Percentiles rank a stretch among this genome's conserved stretches.
phyloP scores from a whole-genome alignment of 2,888 invertebrate genomes.

The Drosophila basisetae region DNA sequence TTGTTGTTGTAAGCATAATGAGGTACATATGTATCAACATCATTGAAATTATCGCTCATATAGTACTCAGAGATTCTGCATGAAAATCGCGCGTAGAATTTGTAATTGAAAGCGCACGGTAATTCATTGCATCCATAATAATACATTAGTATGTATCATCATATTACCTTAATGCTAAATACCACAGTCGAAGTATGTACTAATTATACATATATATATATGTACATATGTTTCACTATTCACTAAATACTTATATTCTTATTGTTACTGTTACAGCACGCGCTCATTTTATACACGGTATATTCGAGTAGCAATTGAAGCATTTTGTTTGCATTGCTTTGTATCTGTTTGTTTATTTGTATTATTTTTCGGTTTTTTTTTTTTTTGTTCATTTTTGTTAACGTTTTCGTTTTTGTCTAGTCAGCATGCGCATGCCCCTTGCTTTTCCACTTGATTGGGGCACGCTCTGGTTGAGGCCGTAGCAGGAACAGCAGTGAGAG shows the following conservation, averaged over 20 bases:
- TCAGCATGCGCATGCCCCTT: conserved; percentile 23
- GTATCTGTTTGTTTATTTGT: not conserved
- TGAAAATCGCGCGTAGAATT: conserved; percentile 52
- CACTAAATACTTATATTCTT: conserved; percentile 50
- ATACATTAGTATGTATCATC: conserved; percentile 20
- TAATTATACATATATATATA: conserved; percentile 67
- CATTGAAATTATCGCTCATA: conserved; percentile 62
- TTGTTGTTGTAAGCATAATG: conserved; percentile 72
- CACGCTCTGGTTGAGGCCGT: conserved; percentile 64
- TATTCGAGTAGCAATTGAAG: conserved; percentile 61
- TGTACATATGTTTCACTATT: conserved; percentile 37
- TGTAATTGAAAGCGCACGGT: conserved; percentile 41
- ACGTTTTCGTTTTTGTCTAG: conserved; percentile 22
- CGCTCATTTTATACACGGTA: conserved; percentile 72
- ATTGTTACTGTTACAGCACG: conserved; percentile 81
- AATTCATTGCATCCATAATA: conserved; percentile 27
- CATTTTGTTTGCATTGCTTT: conserved; percentile 17
- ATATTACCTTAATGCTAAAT: conserved; percentile 84
- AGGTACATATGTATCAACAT: conserved; percentile 79
- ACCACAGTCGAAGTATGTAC: conserved; percentile 85
- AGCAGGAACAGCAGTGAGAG: conserved; percentile 70
- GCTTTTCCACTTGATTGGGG: conserved; percentile 33
- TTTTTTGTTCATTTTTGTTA: not conserved
- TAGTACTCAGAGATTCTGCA: conserved; percentile 44
- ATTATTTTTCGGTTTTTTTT: not conserved